Evolutionary conservation across 92 coral and sea anemone species (phyloP).

Genomic region (Porites divaricata): DNA sequence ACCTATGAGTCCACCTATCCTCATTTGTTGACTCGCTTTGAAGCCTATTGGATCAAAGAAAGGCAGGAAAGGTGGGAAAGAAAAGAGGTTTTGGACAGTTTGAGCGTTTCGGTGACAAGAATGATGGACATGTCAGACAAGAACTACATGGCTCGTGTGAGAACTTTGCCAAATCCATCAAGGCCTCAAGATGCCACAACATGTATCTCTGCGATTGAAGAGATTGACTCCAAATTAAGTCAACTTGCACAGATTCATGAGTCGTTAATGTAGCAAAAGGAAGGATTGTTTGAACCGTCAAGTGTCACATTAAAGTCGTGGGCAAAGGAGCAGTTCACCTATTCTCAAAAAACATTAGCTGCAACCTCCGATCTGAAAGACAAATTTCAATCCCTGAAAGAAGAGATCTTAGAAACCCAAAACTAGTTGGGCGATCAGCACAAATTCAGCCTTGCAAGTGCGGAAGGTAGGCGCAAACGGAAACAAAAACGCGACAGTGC

Average conservation of each 20-base stretch:
- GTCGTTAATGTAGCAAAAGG: conserved; percentile 1
- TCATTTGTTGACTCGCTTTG: conserved; percentile 27
- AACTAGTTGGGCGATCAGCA: conserved; percentile 13
- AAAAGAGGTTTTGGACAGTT: conserved; percentile 35
- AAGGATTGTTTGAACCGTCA: conserved; percentile 8
- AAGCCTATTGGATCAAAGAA: conserved; percentile 42
- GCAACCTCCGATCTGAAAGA: neutral
- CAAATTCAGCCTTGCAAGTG: conserved; percentile 27
- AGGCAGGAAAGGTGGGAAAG: conserved; percentile 32
- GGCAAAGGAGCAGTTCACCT: conserved; percentile 32
- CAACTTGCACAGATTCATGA: neutral
- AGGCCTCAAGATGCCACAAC: conserved; percentile 32
- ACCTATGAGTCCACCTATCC: conserved; percentile 33
- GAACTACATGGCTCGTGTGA: conserved; percentile 26
- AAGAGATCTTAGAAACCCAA: conserved; percentile 19
- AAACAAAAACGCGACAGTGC: conserved; percentile 15
- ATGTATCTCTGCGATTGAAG: conserved; percentile 30
- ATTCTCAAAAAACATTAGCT: neutral
- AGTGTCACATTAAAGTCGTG: conserved; percentile 8
- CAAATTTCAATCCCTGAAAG: conserved; percentile 6
- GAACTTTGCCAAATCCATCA: conserved; percentile 21
- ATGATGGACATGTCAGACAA: conserved; percentile 25
- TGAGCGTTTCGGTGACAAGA: conserved; percentile 18
- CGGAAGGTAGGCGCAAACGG: conserved; percentile 28
- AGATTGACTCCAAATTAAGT: neutral